Evolutionary conservation across 2,888 invertebrate species (phyloP).

Genomic region (Sicus ferrugineus): DNA sequence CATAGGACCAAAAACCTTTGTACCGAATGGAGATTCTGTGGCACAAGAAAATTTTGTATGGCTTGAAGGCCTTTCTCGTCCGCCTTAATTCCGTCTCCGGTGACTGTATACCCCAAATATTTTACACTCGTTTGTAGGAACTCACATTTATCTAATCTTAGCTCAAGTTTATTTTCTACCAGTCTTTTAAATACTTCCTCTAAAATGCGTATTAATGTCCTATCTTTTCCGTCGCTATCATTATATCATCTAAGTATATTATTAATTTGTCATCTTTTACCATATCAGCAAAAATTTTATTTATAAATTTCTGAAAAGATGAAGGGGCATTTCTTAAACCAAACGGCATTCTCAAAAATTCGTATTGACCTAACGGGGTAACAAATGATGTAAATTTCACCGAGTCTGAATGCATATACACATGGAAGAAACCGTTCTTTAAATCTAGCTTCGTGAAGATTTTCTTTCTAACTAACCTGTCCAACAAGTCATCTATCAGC

Average conservation of each 20-base stretch:
- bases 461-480: too few relatives aligned
- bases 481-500: conserved; percentile 16
- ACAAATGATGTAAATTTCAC: conserved; percentile 29
- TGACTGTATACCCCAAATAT: conserved; percentile 35
- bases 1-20: conserved; percentile 22
- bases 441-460: conserved; percentile 14
- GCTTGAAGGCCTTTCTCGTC: conserved; percentile 32
- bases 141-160: conserved; percentile 34
- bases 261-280: conserved; percentile 28
- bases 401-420: conserved; percentile 11
- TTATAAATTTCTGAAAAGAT: conserved; percentile 35
- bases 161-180: conserved; percentile 29
- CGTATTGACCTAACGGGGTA: conserved; percentile 24
- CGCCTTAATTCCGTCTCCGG: conserved; percentile 31
- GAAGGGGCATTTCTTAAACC: conserved; percentile 35
- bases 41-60: conserved; percentile 18
- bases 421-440: conserved; percentile 27
- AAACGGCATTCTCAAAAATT: conserved; percentile 37
- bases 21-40: background rate
- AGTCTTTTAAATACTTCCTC: too few relatives aligned
- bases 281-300: conserved; percentile 33
- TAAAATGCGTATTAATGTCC: too few relatives aligned
- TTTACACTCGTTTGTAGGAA: conserved; percentile 28
- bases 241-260: conserved; percentile 39
- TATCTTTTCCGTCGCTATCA: conserved; percentile 39